Percentiles rank a stretch among this genome's conserved stretches.
These are phyloP conservation scores for Trileptium ribeirensis DNA, from an alignment of 2,888 invertebrate genomes.

Conservation along the genomic window DNA sequence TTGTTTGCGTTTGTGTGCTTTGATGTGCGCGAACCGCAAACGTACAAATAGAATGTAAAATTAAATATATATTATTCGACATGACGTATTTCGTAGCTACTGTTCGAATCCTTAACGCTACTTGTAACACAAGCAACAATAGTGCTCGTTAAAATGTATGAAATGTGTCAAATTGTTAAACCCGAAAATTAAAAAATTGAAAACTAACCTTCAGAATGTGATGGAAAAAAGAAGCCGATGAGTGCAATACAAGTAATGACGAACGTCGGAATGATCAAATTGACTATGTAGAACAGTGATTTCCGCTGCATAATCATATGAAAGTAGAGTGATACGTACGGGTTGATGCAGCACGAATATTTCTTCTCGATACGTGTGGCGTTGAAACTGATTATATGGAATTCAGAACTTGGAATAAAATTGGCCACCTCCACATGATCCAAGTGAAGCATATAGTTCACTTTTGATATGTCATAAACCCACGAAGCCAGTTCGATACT, in stretches of 20 bases:
- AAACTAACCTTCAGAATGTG: conserved; percentile 1
- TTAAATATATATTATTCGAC: too few species aligned
- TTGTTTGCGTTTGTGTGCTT: too few species aligned
- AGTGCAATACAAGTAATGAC: conserved; percentile 12
- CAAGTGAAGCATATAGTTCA: conserved; percentile 15
- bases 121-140: too few species aligned
- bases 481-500: conserved; percentile 20
- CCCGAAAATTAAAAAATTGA: too few species aligned
- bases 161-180: too few species aligned
- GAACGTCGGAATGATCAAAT: conserved; percentile 15
- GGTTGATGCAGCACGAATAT: conserved; percentile 45
- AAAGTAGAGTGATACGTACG: conserved; percentile 47
- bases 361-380: background rate
- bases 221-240: conserved; percentile 18
- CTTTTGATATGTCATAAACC: conserved; percentile 15
- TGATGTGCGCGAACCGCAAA: too few species aligned
- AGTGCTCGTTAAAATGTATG: too few species aligned
- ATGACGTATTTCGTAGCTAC: too few species aligned
- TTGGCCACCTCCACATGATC: background rate
- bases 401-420: conserved; percentile 47
- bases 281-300: conserved; percentile 31
- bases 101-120: too few species aligned
- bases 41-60: too few species aligned
- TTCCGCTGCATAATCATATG: conserved; percentile 45
- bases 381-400: conserved; percentile 39